These are phyloP conservation scores for Litoditis marina DNA, from an alignment of 2,888 invertebrate species.

Conservation along the genomic window DNA sequence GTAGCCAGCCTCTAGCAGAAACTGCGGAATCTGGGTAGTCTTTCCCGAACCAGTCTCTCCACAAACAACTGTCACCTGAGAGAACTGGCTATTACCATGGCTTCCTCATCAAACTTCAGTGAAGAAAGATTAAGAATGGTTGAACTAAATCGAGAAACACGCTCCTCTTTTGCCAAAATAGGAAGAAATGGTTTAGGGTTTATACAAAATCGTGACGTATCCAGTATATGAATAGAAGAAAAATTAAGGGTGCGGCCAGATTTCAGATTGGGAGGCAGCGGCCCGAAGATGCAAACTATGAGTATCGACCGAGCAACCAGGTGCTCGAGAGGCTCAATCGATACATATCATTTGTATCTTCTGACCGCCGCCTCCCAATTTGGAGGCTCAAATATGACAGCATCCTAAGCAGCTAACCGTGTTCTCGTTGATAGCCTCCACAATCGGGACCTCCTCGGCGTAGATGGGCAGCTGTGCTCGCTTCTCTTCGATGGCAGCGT, in stretches of 20 bases:
- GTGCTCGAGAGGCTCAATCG: no score
- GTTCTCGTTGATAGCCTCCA: slow-evolving; percentile 91
- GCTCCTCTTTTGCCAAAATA: background rate
- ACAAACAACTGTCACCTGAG: slow-evolving; percentile 72
- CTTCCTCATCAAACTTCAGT: background rate
- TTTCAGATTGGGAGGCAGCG: no score
- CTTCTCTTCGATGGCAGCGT: slow-evolving; percentile 30
- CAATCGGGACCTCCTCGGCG: slow-evolving; percentile 75
- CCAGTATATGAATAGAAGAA: no score
- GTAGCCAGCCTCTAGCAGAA: slow-evolving; percentile 93
- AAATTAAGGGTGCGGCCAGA: background rate
- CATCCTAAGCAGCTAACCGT: slow-evolving; percentile 64
- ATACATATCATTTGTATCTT: no score
- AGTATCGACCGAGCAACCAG: no score
- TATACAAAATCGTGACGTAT: no score
- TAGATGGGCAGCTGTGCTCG: slow-evolving; percentile 74
- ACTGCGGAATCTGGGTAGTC: slow-evolving; percentile 97
- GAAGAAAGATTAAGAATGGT: background rate
- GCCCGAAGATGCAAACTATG: no score
- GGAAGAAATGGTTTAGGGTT: no score
- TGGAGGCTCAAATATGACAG: no score
- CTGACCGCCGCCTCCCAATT: background rate
- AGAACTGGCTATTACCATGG: background rate
- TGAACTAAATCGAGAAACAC: no score
- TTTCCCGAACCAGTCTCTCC: slow-evolving; percentile 97